These are phyloP conservation scores for Augochlorella aurata DNA, from an alignment of 2,888 invertebrate species.

Conservation along the genomic window DNA sequence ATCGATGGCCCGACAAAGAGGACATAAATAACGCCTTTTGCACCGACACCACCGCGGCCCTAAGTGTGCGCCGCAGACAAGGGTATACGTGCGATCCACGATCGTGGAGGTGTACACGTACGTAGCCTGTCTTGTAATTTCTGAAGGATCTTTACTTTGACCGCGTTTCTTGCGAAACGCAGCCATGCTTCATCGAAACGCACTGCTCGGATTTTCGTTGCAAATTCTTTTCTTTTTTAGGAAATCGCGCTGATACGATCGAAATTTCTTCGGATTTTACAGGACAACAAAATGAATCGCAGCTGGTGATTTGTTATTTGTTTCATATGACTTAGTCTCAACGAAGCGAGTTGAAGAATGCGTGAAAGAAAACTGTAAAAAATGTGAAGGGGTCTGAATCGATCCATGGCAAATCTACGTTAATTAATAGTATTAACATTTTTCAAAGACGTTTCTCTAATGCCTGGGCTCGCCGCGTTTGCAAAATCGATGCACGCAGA, in stretches of 20 bases:
- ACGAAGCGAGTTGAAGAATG: no score
- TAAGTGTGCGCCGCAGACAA: conserved; percentile 27
- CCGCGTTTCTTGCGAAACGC: conserved; percentile 6
- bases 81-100: conserved; percentile 4
- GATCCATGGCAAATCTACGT: no score
- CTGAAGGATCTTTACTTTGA: conserved; percentile 31
- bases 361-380: no score
- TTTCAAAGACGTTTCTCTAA: no score
- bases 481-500: not conserved
- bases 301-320: no score
- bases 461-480: no score
- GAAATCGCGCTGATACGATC: not conserved
- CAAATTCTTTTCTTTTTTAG: not conserved
- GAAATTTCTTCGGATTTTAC: not conserved
- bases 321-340: no score
- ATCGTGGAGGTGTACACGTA: not conserved
- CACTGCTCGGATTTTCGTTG: not conserved
- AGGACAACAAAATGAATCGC: no score
- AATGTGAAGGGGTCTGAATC: no score
- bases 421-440: no score
- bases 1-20: conserved; percentile 79
- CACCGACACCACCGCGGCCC: conserved; percentile 45
- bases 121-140: conserved; percentile 12
- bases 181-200: not conserved
- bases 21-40: conserved; percentile 77